Base-by-base conservation (phyloP, 2,113 vertebrate genomes). In the Chroicocephalus ridibundus region DNA sequence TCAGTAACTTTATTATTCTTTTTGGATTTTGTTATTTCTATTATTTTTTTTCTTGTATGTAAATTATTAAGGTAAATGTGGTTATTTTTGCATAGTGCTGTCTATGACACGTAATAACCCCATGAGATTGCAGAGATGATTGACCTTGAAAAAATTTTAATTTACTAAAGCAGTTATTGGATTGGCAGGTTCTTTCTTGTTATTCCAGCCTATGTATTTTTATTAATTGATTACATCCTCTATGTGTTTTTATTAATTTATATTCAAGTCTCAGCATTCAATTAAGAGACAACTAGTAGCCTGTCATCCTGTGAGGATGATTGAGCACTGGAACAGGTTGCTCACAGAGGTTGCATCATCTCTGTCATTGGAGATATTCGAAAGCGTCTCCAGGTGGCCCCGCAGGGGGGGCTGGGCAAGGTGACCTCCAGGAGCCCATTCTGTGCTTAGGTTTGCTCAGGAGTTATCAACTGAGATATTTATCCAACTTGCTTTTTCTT, bases 21-120 rank as follows among this genome's bases (percentile, higher is more conserved):
- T 31, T n/a, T 68, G 12, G 2, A 3, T 27, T 80, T 65, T 0
- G 0, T 49, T 32, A 58, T 54, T 46, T 66, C 6, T 80, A 40
- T 55, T 40, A 47, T 42, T 72, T 72, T 74, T 64, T 65, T 61
- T 31, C 10, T 38, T 71, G 11, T 64, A 71, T 54, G 15, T 29
- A 13, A n/a, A 75, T 82, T 78, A 34, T 38, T 57, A 27, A 3
- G 11, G 8, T 44, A 83, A 65, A 52, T 12, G 11, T 11, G 15
- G 9, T 62, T 78, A 36, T 24, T 84, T 70, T 82, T 60, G 11
- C 14, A 11, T 7, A 54, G 32, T 77, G 12, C 7, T 49, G 15
- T 69, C 24, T 47, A 40, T 11, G 4, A 66, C 25, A 58, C 0
- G 1, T 29, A 81, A 65, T 60, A 55, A 70, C 5, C 10, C 36